phyloP scores from a whole-genome alignment of 2,888 invertebrate genomes.

The Tillus elongatus region DNA sequence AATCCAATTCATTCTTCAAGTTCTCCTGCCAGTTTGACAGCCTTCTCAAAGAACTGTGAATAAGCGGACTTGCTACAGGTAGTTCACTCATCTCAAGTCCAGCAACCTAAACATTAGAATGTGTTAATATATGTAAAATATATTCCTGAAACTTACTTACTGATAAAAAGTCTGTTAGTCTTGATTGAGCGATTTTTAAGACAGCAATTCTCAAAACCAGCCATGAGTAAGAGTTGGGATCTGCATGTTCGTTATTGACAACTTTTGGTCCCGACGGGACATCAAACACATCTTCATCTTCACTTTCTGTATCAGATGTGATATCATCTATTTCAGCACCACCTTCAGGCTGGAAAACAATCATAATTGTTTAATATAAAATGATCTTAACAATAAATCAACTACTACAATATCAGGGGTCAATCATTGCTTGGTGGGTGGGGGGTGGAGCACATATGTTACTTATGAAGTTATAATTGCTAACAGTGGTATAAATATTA shows the following conservation, averaged over 20 bases:
- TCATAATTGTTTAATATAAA: no score
- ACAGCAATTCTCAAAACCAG: conserved; percentile 83
- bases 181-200: conserved; percentile 72
- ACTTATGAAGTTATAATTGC: no score
- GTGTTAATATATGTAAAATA: no score
- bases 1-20: conserved; percentile 61
- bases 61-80: conserved; percentile 86
- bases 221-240: conserved; percentile 95
- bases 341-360: conserved; percentile 53
- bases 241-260: conserved; percentile 78
- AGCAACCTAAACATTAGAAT: conserved; percentile 33
- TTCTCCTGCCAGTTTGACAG: conserved; percentile 83
- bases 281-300: conserved; percentile 77
- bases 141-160: no score
- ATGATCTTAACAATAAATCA: not conserved
- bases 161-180: conserved; percentile 74
- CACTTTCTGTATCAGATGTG: conserved; percentile 58
- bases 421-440: no score
- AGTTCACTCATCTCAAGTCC: conserved; percentile 54
- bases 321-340: conserved; percentile 61
- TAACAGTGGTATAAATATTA: no score
- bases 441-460: no score
- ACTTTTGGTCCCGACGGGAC: conserved; percentile 39
- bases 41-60: conserved; percentile 79
- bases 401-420: not conserved